Conservation (phyloP, 2,888 invertebrate species). For the Harpagoxenus sublaevis region DNA sequence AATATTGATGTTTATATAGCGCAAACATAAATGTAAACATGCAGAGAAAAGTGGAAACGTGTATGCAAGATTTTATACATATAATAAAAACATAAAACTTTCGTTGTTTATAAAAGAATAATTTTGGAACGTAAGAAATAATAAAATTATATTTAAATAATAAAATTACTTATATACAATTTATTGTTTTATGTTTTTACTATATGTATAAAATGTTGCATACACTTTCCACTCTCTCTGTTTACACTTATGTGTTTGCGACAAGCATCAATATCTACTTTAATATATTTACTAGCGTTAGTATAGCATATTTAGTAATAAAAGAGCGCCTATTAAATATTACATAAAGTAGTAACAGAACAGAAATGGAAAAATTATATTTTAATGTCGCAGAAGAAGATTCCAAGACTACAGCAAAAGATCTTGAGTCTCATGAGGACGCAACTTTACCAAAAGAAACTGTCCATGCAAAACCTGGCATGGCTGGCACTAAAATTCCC, state of each 20-base stretch:
- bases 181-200: background rate
- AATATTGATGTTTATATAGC: too few relatives aligned
- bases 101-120: too few relatives aligned
- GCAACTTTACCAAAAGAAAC: constrained; percentile 78
- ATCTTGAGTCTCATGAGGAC: constrained; percentile 82
- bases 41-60: too few relatives aligned
- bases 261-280: background rate
- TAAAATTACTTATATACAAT: too few relatives aligned
- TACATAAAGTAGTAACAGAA: background rate
- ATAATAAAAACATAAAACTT: too few relatives aligned
- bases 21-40: too few relatives aligned
- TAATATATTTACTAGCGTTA: background rate
- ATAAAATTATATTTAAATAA: too few relatives aligned
- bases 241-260: background rate
- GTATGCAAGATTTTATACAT: too few relatives aligned
- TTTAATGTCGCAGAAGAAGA: constrained; percentile 84
- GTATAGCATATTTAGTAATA: background rate
- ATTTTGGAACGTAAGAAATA: too few relatives aligned
- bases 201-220: background rate
- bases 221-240: background rate
- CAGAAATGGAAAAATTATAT: constrained; percentile 12
- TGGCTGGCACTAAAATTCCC: constrained; percentile 81
- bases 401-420: constrained; percentile 86
- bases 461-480: constrained; percentile 55
- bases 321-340: background rate